Evolutionary conservation across 1,140 invertebrate genomes (phyloP).

Genomic region (Tetramorium alpestre): DNA sequence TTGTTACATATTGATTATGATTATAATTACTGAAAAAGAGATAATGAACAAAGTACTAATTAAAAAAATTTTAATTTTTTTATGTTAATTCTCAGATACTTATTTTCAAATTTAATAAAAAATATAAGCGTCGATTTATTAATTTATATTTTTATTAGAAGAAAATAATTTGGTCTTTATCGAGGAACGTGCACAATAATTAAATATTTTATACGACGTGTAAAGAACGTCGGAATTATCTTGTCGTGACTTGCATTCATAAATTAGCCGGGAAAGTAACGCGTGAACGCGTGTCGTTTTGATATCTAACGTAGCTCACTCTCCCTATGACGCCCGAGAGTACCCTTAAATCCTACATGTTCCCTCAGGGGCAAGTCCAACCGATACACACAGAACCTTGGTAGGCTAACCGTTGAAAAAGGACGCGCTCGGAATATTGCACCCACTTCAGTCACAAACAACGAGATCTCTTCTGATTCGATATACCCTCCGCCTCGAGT

Average conservation of each 20-base stretch:
- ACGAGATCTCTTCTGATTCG: constrained; percentile 58
- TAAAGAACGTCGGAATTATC: neutral
- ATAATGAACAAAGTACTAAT: neutral
- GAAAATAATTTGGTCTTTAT: neutral
- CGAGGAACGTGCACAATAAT: neutral
- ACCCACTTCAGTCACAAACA: constrained; percentile 83
- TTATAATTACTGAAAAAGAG: neutral
- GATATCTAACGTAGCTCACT: constrained; percentile 47
- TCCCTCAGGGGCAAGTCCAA: constrained; percentile 62
- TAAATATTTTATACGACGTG: neutral
- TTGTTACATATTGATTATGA: neutral
- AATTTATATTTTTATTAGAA: neutral
- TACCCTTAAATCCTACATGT: constrained; percentile 73
- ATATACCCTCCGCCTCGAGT: constrained; percentile 27
- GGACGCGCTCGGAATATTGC: constrained; percentile 75
- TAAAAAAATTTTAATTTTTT: neutral
- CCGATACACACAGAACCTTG: constrained; percentile 3
- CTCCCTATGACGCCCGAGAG: constrained; percentile 63
- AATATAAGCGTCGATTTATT: neutral
- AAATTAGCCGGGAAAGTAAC: neutral
- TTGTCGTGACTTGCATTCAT: neutral
- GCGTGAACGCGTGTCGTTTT: constrained; percentile 2
- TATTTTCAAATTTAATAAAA: neutral
- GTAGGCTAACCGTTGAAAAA: constrained; percentile 30
- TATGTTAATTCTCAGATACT: neutral